Percentiles rank a stretch among this genome's conserved stretches.
phyloP scores from a whole-genome alignment of 2,888 invertebrate genomes.

The Drosophila borborema region DNA sequence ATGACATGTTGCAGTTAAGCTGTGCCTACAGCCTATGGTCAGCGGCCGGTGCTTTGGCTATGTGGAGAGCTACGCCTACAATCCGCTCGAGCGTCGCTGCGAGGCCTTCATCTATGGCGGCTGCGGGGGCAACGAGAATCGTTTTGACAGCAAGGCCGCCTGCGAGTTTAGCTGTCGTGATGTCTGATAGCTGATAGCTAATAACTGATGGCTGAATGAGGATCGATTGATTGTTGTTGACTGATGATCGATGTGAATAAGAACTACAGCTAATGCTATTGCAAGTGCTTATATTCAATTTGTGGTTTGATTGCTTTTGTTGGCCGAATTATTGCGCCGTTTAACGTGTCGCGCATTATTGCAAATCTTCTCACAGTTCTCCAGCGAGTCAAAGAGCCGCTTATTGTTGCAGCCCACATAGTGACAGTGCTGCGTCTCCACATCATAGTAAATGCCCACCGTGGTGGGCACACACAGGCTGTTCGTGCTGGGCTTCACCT shows the following conservation, averaged over 20 bases:
- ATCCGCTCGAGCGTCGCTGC: conserved; percentile 88
- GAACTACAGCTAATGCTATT: conserved; percentile 27
- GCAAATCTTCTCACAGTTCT: conserved; percentile 83
- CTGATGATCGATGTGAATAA: conserved; percentile 28
- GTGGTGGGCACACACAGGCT: conserved; percentile 80
- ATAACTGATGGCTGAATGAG: background rate
- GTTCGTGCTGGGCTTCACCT: conserved; percentile 77
- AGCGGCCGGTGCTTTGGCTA: conserved; percentile 91
- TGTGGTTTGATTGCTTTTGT: conserved; percentile 63
- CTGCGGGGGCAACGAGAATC: conserved; percentile 91
- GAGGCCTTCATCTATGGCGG: conserved; percentile 91
- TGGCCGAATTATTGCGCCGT: conserved; percentile 48
- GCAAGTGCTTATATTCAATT: conserved; percentile 50
- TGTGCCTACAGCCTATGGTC: conserved; percentile 88
- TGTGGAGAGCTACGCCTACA: conserved; percentile 91
- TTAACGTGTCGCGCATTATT: conserved; percentile 76
- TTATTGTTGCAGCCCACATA: conserved; percentile 81
- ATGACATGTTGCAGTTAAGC: conserved; percentile 84
- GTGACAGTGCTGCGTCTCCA: conserved; percentile 81
- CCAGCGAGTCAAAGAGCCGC: conserved; percentile 76
- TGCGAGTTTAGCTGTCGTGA: conserved; percentile 87
- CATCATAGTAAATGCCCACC: conserved; percentile 81
- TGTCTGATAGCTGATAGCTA: conserved; percentile 38
- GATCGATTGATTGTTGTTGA: conserved; percentile 7
- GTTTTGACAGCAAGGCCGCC: conserved; percentile 88